Evolutionary conservation across 2,797 vertebrate genomes (phyloP).

Genomic region (Tadarida brasiliensis): DNA sequence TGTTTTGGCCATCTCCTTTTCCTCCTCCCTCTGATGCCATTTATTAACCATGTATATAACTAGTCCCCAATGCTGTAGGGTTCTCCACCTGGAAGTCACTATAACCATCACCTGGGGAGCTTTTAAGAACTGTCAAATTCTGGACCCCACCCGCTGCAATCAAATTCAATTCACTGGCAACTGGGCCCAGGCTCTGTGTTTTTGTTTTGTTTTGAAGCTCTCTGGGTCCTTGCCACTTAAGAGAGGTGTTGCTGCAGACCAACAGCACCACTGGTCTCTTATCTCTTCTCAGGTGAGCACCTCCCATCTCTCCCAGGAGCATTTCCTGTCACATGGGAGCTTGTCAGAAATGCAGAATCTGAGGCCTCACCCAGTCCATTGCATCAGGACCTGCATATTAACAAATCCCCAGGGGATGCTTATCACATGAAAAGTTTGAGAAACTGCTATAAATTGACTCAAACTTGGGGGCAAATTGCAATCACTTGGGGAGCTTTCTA

Average conservation of each 20-base stretch:
- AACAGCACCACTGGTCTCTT: not conserved
- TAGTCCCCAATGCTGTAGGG: not conserved
- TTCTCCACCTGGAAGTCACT: not conserved
- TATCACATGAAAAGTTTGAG: not conserved
- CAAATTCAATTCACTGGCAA: not conserved
- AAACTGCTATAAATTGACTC: not conserved
- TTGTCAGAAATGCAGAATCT: not conserved
- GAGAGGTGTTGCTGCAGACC: not conserved
- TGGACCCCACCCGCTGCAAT: not conserved
- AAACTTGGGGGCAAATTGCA: not conserved
- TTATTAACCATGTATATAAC: not conserved
- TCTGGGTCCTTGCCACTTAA: not conserved
- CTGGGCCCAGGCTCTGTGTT: not conserved
- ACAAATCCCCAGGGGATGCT: not conserved
- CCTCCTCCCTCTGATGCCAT: not conserved
- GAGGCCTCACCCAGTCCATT: not conserved
- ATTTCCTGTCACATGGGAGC: not conserved
- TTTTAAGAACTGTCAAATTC: conserved; percentile 9
- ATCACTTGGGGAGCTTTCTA: not conserved
- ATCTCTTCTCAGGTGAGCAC: not conserved
- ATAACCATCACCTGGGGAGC: not conserved
- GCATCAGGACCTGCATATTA: not conserved
- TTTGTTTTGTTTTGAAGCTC: not conserved
- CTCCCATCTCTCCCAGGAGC: not conserved
- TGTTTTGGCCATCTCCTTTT: not conserved